A percentile compares a stretch with the other conserved stretches of the same genome.
phyloP scores from a whole-genome alignment of 1,140 invertebrate genomes.

The Drosophila mojavensis region DNA sequence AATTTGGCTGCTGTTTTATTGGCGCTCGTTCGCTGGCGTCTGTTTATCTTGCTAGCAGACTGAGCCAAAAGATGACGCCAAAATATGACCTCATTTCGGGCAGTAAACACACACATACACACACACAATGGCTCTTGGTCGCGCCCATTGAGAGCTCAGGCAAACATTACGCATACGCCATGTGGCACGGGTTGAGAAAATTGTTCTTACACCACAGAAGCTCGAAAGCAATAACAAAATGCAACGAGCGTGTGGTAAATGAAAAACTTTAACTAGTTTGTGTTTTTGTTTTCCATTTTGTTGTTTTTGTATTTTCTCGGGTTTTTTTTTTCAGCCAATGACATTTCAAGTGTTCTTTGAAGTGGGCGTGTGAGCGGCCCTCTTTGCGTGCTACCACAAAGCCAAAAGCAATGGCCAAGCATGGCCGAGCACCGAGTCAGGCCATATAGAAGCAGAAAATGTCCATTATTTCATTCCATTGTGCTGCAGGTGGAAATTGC shows the following conservation, averaged over 20 bases:
- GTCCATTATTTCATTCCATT: slow-evolving; percentile 43
- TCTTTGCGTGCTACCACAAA: slow-evolving; percentile 23
- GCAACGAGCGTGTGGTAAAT: background rate
- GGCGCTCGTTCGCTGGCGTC: background rate
- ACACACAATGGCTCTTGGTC: slow-evolving; percentile 5
- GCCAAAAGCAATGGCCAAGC: background rate
- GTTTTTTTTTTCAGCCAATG: slow-evolving; percentile 28
- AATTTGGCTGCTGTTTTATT: slow-evolving; percentile 28
- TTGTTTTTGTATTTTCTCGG: no score
- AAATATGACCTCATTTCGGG: slow-evolving; percentile 75
- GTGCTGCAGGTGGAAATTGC: slow-evolving; percentile 48
- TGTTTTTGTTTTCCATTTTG: no score
- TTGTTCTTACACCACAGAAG: background rate
- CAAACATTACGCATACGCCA: slow-evolving; percentile 47
- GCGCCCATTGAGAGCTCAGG: slow-evolving; percentile 9
- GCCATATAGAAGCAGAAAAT: slow-evolving; percentile 13
- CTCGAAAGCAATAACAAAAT: slow-evolving; percentile 21
- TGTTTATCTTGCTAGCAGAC: slow-evolving; percentile 18
- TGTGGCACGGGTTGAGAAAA: slow-evolving; percentile 24
- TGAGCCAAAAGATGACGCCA: slow-evolving; percentile 51
- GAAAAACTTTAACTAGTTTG: slow-evolving; percentile 10
- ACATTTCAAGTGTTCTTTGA: slow-evolving; percentile 58
- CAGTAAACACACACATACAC: slow-evolving; percentile 8
- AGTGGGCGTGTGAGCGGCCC: slow-evolving; percentile 4
- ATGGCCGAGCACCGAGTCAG: background rate